phyloP scores from a whole-genome alignment of 2,888 invertebrate species.

The Drosophila algonquin region DNA sequence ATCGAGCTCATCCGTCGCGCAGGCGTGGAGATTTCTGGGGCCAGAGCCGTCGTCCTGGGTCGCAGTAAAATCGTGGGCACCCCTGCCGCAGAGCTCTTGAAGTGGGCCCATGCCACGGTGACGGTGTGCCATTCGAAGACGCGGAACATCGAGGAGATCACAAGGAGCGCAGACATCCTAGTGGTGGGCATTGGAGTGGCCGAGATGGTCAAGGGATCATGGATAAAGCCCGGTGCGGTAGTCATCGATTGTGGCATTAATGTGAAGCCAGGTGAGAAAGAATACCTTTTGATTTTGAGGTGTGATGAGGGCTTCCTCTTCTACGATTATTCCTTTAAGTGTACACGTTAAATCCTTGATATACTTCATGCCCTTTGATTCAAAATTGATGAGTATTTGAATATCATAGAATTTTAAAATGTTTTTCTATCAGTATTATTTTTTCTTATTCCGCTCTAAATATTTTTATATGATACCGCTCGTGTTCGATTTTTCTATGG shows the following conservation, averaged over 20 bases:
- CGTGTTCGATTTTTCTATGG: too few species aligned
- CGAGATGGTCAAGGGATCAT: slow-evolving; percentile 95
- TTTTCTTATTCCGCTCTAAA: too few species aligned
- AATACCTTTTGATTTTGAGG: neutral
- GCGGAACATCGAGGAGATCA: slow-evolving; percentile 90
- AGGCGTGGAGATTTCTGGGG: slow-evolving; percentile 91
- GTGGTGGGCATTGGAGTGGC: slow-evolving; percentile 97
- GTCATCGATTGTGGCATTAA: slow-evolving; percentile 99
- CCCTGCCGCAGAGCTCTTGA: slow-evolving; percentile 95
- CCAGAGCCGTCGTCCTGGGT: slow-evolving; percentile 96
- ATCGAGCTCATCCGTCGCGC: slow-evolving; percentile 91
- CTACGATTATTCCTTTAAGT: too few species aligned
- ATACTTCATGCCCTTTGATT: too few species aligned
- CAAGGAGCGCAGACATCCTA: slow-evolving; percentile 94
- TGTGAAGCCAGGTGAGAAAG: slow-evolving; percentile 89
- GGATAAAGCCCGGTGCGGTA: slow-evolving; percentile 99
- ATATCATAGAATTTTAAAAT: too few species aligned
- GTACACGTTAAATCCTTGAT: too few species aligned
- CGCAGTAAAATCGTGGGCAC: slow-evolving; percentile 99
- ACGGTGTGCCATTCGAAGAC: slow-evolving; percentile 99
- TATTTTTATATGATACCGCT: too few species aligned
- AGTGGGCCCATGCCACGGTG: slow-evolving; percentile 98
- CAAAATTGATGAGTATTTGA: too few species aligned
- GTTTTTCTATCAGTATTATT: too few species aligned
- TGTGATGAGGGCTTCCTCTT: too few species aligned